Conservation (phyloP, 1,140 invertebrate species). For the Drosophila pallidifrons region DNA sequence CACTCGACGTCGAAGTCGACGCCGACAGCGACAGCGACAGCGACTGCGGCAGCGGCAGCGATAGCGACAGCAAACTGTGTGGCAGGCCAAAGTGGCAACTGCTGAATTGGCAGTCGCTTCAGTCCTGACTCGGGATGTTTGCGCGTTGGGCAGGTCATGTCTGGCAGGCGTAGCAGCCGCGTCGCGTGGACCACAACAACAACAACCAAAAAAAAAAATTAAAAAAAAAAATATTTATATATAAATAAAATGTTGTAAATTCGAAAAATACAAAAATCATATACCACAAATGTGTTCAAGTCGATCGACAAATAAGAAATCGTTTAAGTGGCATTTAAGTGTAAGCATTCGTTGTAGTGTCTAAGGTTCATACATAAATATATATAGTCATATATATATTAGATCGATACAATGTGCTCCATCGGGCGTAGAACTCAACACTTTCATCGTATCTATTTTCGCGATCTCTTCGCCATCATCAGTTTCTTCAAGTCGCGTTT, state of each 20-base stretch:
- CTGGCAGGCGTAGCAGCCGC: conserved; percentile 70
- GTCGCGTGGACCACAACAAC: conserved; percentile 61
- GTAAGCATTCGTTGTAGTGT: conserved; percentile 26
- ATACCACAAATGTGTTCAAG: conserved; percentile 51
- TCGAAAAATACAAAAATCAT: conserved; percentile 13
- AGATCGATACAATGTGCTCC: conserved; percentile 73
- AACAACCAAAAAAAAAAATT: conserved; percentile 32
- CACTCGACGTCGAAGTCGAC: conserved; percentile 30
- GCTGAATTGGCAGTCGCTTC: conserved; percentile 68
- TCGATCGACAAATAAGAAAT: conserved; percentile 14
- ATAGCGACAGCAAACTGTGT: conserved; percentile 28
- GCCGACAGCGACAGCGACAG: conserved; percentile 18
- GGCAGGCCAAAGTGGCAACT: conserved; percentile 41
- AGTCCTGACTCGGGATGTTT: conserved; percentile 85
- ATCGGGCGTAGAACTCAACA: conserved; percentile 66
- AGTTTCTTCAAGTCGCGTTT: conserved; percentile 84
- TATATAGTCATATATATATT: conserved; percentile 46
- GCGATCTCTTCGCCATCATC: conserved; percentile 82
- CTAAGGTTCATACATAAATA: conserved; percentile 19
- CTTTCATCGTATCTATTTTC: conserved; percentile 81
- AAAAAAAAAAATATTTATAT: conserved; percentile 22
- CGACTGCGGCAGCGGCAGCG: conserved; percentile 6
- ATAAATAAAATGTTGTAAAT: conserved; percentile 30
- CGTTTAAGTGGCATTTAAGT: conserved; percentile 46
- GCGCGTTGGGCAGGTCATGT: conserved; percentile 85